Base-by-base conservation (phyloP, 2,888 invertebrate species). In the Rhopalosiphum nymphaeae region DNA sequence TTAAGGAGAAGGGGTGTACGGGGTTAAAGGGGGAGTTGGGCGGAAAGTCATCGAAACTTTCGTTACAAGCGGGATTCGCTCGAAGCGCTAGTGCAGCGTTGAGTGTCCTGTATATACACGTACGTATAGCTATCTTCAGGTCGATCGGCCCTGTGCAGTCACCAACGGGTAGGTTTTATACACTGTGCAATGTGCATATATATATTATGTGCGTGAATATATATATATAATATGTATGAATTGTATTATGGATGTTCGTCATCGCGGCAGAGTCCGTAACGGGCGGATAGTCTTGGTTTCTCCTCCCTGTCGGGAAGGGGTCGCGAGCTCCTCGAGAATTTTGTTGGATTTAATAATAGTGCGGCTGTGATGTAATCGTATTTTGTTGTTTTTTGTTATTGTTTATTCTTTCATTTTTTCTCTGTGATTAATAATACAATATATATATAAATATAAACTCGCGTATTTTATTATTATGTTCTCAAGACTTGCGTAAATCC, bases 281-380 rank as follows among this genome's bases (percentile, higher is more conserved):
- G 56, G 87, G 86, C 67, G 88, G 85, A 44, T 78, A 93, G 93
- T 93, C 93, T 93, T 89, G 89, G 78, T 89, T 93, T 93, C 93
- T 93, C 93, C 93, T 93, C 93, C 93, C 89, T 89, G 26, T n/a
- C 89, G 93, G 93, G 93, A 93, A 93, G 93, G 93, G 93, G 93
- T 93, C 78, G 93, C 87, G 88, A 67, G 88, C 88, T 92, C 89
- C 88, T 92, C 89, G 29, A 2, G 29, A 44, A 87, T n/a, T 89
- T 67, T n/a, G 46, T 36, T 46, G 78, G 78, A 36, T 78, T 78
- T 78, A 36, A 78, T 78, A 78, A 78, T 78, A 78, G 85, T 53
- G 56, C 42, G 56, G 4, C 53, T 26, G 57, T 88, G 67, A 92
- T 92, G 92, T 67, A 92, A 88, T 42, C 53, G 36, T 49, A 61